A percentile compares a stretch with the other conserved stretches of the same genome.
Conservation (phyloP, 2,113 vertebrate genomes). For the Egretta garzetta region DNA sequence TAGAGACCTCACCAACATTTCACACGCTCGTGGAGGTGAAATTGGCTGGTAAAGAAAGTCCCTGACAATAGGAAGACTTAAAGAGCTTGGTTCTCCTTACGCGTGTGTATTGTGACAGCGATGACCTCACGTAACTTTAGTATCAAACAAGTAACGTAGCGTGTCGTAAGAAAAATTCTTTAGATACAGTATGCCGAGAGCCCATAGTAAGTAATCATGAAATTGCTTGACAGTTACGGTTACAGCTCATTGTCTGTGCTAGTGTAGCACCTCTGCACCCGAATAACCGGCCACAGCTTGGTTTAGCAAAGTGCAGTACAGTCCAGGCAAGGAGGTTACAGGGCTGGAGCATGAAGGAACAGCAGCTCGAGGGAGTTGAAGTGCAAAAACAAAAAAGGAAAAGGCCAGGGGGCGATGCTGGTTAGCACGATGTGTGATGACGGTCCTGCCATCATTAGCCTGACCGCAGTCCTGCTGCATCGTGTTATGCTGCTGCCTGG, state of each 20-base stretch:
- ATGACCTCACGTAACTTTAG: too few species aligned
- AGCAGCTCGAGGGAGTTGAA: rapidly evolving
- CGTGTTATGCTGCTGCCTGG: background rate
- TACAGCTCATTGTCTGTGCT: background rate
- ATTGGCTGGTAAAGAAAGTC: background rate
- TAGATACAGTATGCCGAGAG: background rate
- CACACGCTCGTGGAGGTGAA: rapidly evolving
- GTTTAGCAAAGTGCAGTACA: background rate
- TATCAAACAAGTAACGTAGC: background rate
- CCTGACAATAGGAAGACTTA: background rate
- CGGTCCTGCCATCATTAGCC: background rate
- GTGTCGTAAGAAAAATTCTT: background rate
- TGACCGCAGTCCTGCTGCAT: rapidly evolving
- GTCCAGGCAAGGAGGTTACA: background rate
- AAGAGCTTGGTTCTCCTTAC: background rate
- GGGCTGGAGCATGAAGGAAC: background rate
- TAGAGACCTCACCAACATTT: background rate
- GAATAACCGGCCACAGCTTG: background rate
- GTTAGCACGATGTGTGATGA: background rate
- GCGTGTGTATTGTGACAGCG: background rate
- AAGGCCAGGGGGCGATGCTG: background rate
- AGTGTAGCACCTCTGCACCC: background rate
- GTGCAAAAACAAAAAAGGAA: too few species aligned
- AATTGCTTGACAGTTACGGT: background rate
- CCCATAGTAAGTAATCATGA: background rate